These are phyloP conservation scores for Hypena proboscidalis DNA, from an alignment of 2,888 invertebrate genomes.

Conservation along the genomic window DNA sequence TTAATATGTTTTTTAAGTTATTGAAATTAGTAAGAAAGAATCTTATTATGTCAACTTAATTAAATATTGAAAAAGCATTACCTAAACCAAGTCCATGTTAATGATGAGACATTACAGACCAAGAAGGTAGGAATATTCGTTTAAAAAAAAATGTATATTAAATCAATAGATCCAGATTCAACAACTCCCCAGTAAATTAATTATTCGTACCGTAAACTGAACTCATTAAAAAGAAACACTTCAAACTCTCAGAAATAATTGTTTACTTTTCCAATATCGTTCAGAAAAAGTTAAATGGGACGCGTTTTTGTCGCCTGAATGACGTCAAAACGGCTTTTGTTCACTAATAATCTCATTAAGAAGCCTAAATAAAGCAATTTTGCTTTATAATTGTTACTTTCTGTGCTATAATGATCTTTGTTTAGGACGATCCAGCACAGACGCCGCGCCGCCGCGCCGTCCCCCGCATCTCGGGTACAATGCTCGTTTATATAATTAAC, in stretches of 20 bases:
- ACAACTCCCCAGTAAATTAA: no score
- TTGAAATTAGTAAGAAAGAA: no score
- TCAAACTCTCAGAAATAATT: slow-evolving; percentile 36
- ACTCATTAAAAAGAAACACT: slow-evolving; percentile 49
- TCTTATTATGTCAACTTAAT: no score
- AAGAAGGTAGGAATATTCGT: no score
- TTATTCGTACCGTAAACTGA: slow-evolving; percentile 50
- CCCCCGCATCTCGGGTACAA: slow-evolving; percentile 37
- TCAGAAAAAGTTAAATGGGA: slow-evolving; percentile 34
- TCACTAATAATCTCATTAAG: slow-evolving; percentile 52
- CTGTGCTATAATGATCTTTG: slow-evolving; percentile 66
- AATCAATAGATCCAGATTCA: no score
- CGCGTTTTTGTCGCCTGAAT: slow-evolving; percentile 38
- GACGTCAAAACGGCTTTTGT: slow-evolving; percentile 37
- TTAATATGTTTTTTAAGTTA: no score
- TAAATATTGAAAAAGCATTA: no score
- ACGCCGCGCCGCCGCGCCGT: slow-evolving; percentile 30
- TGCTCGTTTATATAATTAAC: slow-evolving; percentile 34
- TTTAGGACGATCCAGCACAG: slow-evolving; percentile 61
- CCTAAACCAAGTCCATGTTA: no score
- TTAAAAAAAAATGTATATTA: no score
- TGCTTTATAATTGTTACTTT: slow-evolving; percentile 67
- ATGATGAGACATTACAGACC: no score
- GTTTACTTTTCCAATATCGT: slow-evolving; percentile 36
- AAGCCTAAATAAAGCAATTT: slow-evolving; percentile 67